Evolutionary conservation across 1,140 invertebrate genomes (phyloP), one percentile per base, ranked within the genome.

Genomic region (Plectus sambesii): DNA sequence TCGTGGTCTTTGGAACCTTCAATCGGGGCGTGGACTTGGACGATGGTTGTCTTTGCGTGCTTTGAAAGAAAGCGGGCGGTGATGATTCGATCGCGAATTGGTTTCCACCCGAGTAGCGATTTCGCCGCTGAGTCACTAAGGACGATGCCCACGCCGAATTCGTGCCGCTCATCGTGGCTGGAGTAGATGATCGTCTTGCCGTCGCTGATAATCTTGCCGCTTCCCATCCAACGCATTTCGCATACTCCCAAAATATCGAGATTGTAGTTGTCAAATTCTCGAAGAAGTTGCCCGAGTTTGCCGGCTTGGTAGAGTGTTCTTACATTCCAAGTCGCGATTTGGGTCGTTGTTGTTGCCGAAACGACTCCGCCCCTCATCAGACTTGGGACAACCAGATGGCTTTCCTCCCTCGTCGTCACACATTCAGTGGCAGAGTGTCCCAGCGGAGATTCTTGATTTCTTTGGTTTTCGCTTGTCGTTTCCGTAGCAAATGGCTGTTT

Each of bases 11-110:
- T 43, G 1, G 37, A 30, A 8, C 39, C 45, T 19, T 58, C 30
- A 20, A 47, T 60, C 35, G 55, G 58, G 38, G 47, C 55, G 40
- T 52, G 53, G 17, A 42, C 49, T 2, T 41, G 41, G 1, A 53
- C 25, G 12, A 51, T 29, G 17, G 17, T 50, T 22, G 2, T 19
- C 15, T 45, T 46, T 41, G 47, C 37, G 15, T 25, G 30, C 12
- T 17, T 33, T 12, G 12, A 33, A 12, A 12, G 19, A 43, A 48
- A 48, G 2, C 38, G 23, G 20, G 47, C 47, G 26, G 43, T 48
- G 47, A 48, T 48, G 3, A 48, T 45, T 48, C 48, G 3, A n/a
- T 30, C 23, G 6, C 48, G 30, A 17, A 39, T 30, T 2, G 48
- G 30, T 35, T 50, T 35, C 48, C 48, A 51, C 15, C 48, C 44